Conservation (phyloP, 1,140 invertebrate species). For the Danaus plexippus region DNA sequence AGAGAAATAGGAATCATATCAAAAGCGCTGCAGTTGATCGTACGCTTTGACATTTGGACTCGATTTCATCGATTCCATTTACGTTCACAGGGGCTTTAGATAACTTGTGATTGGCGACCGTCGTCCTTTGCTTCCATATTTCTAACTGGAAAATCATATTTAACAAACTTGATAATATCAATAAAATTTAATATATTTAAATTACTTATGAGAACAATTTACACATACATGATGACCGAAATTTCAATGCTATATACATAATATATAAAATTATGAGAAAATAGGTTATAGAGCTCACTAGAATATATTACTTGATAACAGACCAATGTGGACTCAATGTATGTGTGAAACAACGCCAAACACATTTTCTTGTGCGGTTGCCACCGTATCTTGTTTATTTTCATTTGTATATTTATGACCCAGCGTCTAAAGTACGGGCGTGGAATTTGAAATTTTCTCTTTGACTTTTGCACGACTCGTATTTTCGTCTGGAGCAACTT, state of each 20-base stretch:
- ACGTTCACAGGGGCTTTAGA: slow-evolving; percentile 11
- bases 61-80: slow-evolving; percentile 24
- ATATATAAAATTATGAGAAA: too few species aligned
- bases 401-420: slow-evolving; percentile 18
- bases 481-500: slow-evolving; percentile 6
- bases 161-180: too few species aligned
- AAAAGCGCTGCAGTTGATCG: slow-evolving; percentile 11
- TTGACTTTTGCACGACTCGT: slow-evolving; percentile 8
- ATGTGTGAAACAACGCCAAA: slow-evolving; percentile 15
- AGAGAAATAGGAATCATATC: background rate
- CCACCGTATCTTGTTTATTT: slow-evolving; percentile 18
- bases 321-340: slow-evolving; percentile 7
- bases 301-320: too few species aligned
- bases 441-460: slow-evolving; percentile 18
- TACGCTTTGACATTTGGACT: slow-evolving; percentile 21
- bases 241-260: too few species aligned
- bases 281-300: too few species aligned
- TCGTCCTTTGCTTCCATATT: background rate
- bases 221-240: too few species aligned
- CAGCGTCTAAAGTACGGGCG: slow-evolving; percentile 12
- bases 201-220: too few species aligned
- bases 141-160: too few species aligned
- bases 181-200: too few species aligned
- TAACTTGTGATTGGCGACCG: slow-evolving; percentile 14
- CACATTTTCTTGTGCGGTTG: slow-evolving; percentile 10